Conservation (phyloP, 1,140 invertebrate species). For the Caenorhabditis tropicalis region DNA sequence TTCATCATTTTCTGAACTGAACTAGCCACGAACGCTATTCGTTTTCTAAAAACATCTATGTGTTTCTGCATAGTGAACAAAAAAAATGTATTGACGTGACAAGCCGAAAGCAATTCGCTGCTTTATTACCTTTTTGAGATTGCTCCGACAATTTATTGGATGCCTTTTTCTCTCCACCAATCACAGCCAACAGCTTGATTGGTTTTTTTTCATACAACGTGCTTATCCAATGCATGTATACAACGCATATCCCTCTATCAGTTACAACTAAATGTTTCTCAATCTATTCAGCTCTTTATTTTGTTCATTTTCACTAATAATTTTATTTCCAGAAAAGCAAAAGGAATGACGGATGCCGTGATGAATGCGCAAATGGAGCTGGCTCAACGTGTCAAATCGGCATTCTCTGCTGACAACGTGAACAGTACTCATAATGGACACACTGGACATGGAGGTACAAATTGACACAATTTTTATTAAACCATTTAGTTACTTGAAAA, state of each 20-base stretch:
- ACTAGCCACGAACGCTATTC: too few species aligned
- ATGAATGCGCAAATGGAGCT: constrained; percentile 47
- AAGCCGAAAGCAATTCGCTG: background rate
- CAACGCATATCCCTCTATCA: background rate
- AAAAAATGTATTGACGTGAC: background rate
- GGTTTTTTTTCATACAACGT: background rate
- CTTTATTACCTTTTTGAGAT: constrained; percentile 26
- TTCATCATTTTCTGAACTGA: too few species aligned
- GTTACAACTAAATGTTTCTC: too few species aligned
- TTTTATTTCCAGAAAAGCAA: constrained; percentile 47
- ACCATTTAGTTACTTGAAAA: background rate
- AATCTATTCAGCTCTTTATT: background rate
- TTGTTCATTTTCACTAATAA: background rate
- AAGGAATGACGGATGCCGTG: constrained; percentile 43
- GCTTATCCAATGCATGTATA: background rate
- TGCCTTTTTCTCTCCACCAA: background rate
- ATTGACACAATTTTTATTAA: background rate
- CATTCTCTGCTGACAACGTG: constrained; percentile 45
- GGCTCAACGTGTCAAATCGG: constrained; percentile 35
- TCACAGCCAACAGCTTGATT: background rate
- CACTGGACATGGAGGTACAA: constrained; percentile 9
- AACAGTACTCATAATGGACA: constrained; percentile 19
- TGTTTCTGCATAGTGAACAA: too few species aligned
- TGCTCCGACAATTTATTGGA: background rate
- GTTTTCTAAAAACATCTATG: too few species aligned